phyloP scores from a whole-genome alignment of 2,797 vertebrate genomes.

The Tokudaia tokunoshimensis region DNA sequence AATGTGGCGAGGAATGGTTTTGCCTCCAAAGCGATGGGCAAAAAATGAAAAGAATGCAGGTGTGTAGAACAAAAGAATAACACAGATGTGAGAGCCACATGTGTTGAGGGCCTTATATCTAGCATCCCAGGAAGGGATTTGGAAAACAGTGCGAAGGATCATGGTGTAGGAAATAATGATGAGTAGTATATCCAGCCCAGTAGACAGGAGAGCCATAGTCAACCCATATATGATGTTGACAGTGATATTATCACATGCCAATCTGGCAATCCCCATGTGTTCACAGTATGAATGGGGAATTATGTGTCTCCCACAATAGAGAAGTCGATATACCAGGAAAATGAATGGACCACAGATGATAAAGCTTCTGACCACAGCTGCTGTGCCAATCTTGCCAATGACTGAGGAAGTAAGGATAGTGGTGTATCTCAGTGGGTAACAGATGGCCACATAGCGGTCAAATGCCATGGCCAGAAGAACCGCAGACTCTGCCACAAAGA shows the following conservation, averaged over 20 bases:
- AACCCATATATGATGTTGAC: constrained; percentile 81
- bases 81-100: constrained; percentile 80
- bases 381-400: constrained; percentile 70
- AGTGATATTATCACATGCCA: constrained; percentile 76
- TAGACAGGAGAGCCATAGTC: constrained; percentile 74
- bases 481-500: constrained; percentile 80
- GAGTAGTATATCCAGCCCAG: constrained; percentile 78
- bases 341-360: constrained; percentile 76
- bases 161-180: constrained; percentile 74
- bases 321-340: constrained; percentile 76
- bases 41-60: constrained; percentile 82
- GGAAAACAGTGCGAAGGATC: constrained; percentile 77
- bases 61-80: constrained; percentile 80
- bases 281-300: constrained; percentile 84
- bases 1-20: constrained; percentile 73
- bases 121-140: constrained; percentile 67
- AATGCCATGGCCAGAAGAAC: constrained; percentile 87
- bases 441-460: constrained; percentile 86
- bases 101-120: constrained; percentile 78
- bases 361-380: constrained; percentile 70
- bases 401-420: constrained; percentile 61
- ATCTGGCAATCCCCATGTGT: constrained; percentile 79
- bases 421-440: constrained; percentile 74
- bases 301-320: constrained; percentile 71
- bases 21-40: constrained; percentile 76